Base-by-base conservation (phyloP, 2,797 vertebrate species). In the Lacerta viridis region DNA sequence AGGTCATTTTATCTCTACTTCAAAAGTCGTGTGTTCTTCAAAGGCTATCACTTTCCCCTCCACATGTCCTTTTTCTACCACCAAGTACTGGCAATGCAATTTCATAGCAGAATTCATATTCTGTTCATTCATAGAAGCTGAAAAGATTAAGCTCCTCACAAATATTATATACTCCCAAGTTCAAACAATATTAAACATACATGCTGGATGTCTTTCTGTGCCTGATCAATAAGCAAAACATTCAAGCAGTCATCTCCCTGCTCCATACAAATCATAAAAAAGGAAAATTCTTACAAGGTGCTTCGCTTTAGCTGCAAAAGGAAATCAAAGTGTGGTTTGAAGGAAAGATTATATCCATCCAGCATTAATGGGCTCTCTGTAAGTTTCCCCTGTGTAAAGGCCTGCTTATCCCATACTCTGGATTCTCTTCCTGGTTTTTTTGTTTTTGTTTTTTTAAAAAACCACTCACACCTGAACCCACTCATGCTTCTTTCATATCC, bases 151-250 rank as follows among this genome's bases (percentile, higher is more conserved):
- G 0, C 7, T 88, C 0, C 15, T 74, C 39, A 74, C n/a, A 80
- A 61, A 88, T 71, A 81, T 43, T 36, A 61, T 75, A 6, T n/a
- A 85, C 41, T 50, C 41, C 18, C 69, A 66, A 80, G 36, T 90
- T 76, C 83, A 83, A 55, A 7, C 83, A 55, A 15, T 0, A 0
- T 77, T 75, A 90, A 93, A 77, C 10, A 39, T 87, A 2, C 39
- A 66, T 66, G 18, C 80, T 36, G 43, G 81, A 88, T 17, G 36
- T 64, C 39, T 39, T 78, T 3, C 33, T 33, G 69, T 29, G 2
- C 43, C 25, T 39, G 66, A 87, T 50, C 25, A 68, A 50, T 77
- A 11, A 7, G 64, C 18, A 64, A 64, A 82, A 27, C 15, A 77
- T 68, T 66, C 75, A 27, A 75, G 10, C n/a, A 59, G 39, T 74